Evolutionary conservation across 2,888 invertebrate species (phyloP).

Genomic region (Apamea crenata): DNA sequence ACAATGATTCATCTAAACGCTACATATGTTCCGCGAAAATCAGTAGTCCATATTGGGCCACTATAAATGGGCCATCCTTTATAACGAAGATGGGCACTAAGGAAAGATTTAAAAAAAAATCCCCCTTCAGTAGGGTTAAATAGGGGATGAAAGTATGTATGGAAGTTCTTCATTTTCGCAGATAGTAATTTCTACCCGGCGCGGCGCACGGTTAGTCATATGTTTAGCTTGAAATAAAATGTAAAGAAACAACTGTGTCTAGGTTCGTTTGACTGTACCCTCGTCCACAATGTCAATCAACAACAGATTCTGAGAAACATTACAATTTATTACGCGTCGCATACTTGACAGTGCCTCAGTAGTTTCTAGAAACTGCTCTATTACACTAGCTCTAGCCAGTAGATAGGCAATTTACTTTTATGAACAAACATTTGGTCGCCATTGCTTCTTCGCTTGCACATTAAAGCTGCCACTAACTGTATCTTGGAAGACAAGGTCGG

Average conservation of each 20-base stretch:
- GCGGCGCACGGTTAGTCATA: background rate
- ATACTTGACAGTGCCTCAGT: constrained; percentile 13
- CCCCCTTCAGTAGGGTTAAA: background rate
- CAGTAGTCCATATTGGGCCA: too few relatives aligned
- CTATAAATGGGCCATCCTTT: too few relatives aligned
- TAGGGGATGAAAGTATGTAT: background rate
- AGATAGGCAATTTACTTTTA: constrained; percentile 56
- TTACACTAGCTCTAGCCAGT: constrained; percentile 14
- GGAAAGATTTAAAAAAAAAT: background rate
- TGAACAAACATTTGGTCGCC: constrained; percentile 46
- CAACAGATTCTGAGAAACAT: constrained; percentile 54
- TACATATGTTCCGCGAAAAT: too few relatives aligned
- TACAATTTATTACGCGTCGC: constrained; percentile 51
- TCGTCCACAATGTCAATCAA: constrained; percentile 54
- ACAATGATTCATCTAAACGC: too few relatives aligned
- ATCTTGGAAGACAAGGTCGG: constrained; percentile 37
- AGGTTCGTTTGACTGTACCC: constrained; percentile 35
- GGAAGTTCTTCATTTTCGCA: background rate
- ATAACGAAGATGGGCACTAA: background rate
- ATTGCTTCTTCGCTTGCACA: constrained; percentile 33
- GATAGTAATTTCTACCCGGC: background rate
- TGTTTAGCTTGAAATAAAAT: background rate
- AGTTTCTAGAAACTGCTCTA: constrained; percentile 55
- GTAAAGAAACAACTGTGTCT: background rate
- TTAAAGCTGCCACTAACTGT: constrained; percentile 30